Percentiles rank a stretch among this genome's conserved stretches.
Evolutionary conservation across 2,888 invertebrate genomes (phyloP).

Genomic region (Drosophila nr. fundita): DNA sequence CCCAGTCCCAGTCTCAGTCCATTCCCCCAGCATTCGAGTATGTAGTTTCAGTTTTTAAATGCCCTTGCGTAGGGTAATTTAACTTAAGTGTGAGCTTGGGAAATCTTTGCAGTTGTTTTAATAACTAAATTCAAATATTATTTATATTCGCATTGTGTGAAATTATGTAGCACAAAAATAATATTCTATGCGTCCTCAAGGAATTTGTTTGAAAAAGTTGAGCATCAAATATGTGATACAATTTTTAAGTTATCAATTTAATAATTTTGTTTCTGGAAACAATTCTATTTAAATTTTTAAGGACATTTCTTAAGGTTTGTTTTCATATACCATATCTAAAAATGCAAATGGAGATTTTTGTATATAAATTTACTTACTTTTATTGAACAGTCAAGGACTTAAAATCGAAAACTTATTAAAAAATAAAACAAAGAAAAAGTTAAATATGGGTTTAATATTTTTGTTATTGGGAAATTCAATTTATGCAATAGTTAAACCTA

Average conservation of each 20-base stretch:
- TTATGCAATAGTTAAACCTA: too few species aligned
- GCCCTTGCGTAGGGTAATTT: constrained; percentile 1
- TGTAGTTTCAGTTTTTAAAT: constrained; percentile 20
- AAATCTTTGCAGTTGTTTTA: background rate
- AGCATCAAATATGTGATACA: background rate
- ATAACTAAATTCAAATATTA: background rate
- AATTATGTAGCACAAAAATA: background rate
- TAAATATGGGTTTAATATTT: too few species aligned
- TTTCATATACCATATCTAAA: background rate
- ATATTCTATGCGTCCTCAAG: background rate
- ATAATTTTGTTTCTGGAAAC: background rate
- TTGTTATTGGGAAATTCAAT: too few species aligned
- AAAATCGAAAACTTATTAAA: background rate
- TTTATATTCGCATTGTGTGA: background rate
- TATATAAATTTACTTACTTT: too few species aligned
- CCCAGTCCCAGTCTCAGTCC: constrained; percentile 9
- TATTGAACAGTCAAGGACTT: too few species aligned
- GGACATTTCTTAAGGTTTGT: background rate
- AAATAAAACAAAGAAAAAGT: too few species aligned
- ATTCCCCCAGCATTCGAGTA: constrained; percentile 27
- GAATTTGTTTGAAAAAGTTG: background rate
- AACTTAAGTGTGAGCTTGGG: background rate
- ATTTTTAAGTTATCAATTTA: background rate
- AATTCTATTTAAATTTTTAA: background rate
- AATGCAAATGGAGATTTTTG: background rate